These are phyloP conservation scores for Etheostoma perlongum DNA, from an alignment of 2,797 vertebrate species.

Conservation along the genomic window DNA sequence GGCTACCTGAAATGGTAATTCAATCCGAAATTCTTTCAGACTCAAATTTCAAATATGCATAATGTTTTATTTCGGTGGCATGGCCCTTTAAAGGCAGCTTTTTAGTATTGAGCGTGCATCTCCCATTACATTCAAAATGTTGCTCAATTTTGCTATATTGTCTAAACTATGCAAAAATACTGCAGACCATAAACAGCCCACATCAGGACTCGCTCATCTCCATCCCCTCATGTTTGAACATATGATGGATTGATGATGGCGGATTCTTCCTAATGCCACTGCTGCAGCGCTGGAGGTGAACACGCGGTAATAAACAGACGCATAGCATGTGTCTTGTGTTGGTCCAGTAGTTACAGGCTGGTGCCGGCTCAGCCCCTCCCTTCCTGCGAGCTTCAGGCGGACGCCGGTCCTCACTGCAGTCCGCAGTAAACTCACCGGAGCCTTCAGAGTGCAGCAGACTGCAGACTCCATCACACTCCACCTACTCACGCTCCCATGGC, in stretches of 20 bases:
- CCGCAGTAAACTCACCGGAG: conserved; percentile 52
- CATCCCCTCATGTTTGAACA: neutral
- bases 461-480: conserved; percentile 62
- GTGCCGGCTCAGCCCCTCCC: conserved; percentile 19
- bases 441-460: conserved; percentile 56
- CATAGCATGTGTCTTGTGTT: neutral
- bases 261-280: neutral
- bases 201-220: neutral
- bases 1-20: too few relatives aligned
- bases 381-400: conserved; percentile 23
- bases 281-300: conserved; percentile 29
- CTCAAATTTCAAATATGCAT: too few relatives aligned
- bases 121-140: neutral
- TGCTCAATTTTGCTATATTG: neutral
- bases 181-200: neutral
- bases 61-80: too few relatives aligned
- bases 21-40: too few relatives aligned
- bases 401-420: conserved; percentile 59
- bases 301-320: neutral
- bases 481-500: conserved; percentile 43
- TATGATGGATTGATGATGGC: neutral
- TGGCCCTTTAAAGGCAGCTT: too few relatives aligned
- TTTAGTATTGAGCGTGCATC: too few relatives aligned
- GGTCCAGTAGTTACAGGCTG: neutral
- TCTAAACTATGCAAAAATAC: neutral